Percentiles rank a stretch among this genome's conserved stretches.
These are phyloP conservation scores for Podarcis raffonei DNA, from an alignment of 2,113 vertebrate species.

Conservation along the genomic window DNA sequence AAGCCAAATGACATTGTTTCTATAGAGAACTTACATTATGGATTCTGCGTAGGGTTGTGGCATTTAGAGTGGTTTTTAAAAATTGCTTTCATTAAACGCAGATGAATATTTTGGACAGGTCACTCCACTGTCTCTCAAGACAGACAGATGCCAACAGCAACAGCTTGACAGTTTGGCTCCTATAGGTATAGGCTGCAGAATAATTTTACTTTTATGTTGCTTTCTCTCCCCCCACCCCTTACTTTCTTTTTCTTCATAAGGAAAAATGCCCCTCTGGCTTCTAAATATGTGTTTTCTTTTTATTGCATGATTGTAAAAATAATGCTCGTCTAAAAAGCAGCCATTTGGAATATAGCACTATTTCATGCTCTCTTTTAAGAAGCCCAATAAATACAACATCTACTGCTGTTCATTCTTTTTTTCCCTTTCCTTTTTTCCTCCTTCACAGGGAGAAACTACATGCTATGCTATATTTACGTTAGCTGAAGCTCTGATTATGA, in stretches of 20 bases:
- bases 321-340: background rate
- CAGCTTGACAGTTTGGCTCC: background rate
- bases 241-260: background rate
- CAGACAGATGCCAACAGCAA: no score
- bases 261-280: background rate
- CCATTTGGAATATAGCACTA: background rate
- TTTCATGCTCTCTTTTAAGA: background rate
- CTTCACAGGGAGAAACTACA: background rate
- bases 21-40: no score
- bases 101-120: background rate
- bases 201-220: background rate
- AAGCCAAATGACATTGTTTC: no score
- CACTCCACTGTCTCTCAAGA: no score
- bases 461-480: conserved; percentile 14
- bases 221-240: no score
- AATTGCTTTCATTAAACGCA: background rate
- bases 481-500: background rate
- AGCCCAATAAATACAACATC: rapidly evolving
- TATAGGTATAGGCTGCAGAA: background rate
- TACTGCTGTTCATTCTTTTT: background rate
- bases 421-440: rapidly evolving
- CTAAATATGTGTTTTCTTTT: background rate
- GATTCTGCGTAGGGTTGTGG: conserved; percentile 5
- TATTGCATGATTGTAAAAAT: background rate
- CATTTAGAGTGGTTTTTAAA: background rate